A percentile compares a stretch with the other conserved stretches of the same genome.
These are phyloP conservation scores for Troglohyphantes excavatus DNA, from an alignment of 2,888 invertebrate genomes.

Conservation along the genomic window DNA sequence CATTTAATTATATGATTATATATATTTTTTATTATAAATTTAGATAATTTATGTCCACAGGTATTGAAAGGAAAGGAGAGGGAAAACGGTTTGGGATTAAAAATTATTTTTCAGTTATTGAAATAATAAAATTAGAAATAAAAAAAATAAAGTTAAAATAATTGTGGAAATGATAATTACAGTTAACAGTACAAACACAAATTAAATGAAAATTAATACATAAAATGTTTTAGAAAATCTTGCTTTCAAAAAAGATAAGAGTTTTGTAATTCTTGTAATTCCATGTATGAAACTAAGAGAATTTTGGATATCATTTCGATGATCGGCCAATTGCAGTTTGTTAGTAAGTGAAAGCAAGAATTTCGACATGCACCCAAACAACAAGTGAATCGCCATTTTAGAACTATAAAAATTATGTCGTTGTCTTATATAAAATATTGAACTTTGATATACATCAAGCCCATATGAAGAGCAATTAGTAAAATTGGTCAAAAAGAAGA, in stretches of 20 bases:
- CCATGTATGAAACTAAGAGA: background rate
- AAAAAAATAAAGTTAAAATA: background rate
- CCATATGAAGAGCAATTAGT: too few relatives aligned
- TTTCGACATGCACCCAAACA: constrained; percentile 41
- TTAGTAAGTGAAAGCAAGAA: constrained; percentile 22
- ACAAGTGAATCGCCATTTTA: constrained; percentile 1
- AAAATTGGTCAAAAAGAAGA: too few relatives aligned
- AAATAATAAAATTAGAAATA: background rate
- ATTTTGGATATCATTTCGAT: background rate
- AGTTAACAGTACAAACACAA: background rate
- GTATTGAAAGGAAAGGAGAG: constrained; percentile 5
- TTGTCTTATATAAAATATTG: too few relatives aligned
- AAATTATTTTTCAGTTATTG: background rate
- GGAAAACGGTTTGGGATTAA: background rate
- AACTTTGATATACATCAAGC: too few relatives aligned
- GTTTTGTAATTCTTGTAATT: constrained; percentile 5
- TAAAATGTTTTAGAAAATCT: constrained; percentile 9
- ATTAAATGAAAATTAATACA: constrained; percentile 12
- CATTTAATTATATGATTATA: too few relatives aligned
- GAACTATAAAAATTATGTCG: too few relatives aligned
- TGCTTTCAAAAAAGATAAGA: constrained; percentile 1
- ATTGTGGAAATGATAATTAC: too few relatives aligned
- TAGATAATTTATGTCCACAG: constrained; percentile 17
- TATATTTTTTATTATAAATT: too few relatives aligned
- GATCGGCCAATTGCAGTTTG: background rate